Conservation (phyloP, 2,888 invertebrate species). For the Octodonta nipae region DNA sequence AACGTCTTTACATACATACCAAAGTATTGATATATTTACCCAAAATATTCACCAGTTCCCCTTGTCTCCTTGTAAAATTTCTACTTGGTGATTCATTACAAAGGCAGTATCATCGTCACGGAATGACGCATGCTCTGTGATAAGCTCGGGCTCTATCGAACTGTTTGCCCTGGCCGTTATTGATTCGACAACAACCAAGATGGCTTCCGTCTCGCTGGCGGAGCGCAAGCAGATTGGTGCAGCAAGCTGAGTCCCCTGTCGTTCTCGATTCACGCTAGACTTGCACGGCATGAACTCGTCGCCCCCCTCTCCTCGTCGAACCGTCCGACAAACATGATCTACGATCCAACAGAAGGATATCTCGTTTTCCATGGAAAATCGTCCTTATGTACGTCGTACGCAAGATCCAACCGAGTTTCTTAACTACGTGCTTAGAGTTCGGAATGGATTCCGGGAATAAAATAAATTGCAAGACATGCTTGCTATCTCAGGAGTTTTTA, state of each 20-base stretch:
- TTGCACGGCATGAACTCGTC: constrained; percentile 21
- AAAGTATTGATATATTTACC: too few relatives aligned
- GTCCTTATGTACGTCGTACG: constrained; percentile 8
- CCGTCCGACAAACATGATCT: constrained; percentile 25
- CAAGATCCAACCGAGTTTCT: too few relatives aligned
- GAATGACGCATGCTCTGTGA: too few relatives aligned
- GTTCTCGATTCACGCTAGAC: constrained; percentile 25
- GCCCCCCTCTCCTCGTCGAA: constrained; percentile 12
- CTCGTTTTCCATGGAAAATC: constrained; percentile 12
- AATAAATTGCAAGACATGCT: constrained; percentile 34
- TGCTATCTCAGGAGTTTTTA: constrained; percentile 27
- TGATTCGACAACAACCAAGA: too few relatives aligned
- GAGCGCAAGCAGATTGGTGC: constrained; percentile 33
- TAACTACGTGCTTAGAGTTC: constrained; percentile 32
- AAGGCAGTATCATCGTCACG: too few relatives aligned
- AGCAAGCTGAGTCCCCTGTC: constrained; percentile 23
- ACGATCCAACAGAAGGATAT: constrained; percentile 26
- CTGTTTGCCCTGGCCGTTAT: too few relatives aligned
- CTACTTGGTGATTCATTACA: too few relatives aligned
- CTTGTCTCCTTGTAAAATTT: too few relatives aligned
- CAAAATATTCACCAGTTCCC: too few relatives aligned
- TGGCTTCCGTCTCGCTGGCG: too few relatives aligned
- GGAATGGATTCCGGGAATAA: constrained; percentile 36
- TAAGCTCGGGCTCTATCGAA: too few relatives aligned
- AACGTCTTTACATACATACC: too few relatives aligned